Evolutionary conservation across 2,113 vertebrate species (phyloP).

Genomic region (Ancistrus triradiatus): DNA sequence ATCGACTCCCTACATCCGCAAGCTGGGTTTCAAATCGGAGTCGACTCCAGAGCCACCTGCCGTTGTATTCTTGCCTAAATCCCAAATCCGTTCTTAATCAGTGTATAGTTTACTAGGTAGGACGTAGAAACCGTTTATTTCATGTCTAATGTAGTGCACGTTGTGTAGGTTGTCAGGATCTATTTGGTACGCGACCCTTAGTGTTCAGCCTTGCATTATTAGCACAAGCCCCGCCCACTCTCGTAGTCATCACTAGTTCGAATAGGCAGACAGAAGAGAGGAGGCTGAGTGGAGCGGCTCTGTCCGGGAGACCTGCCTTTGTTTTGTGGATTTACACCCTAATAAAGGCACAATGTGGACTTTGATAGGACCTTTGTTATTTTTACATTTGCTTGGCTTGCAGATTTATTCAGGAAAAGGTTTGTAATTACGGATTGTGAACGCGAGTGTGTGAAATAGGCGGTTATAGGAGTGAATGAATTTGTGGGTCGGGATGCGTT

Average conservation of each 20-base stretch:
- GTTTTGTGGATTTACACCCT: slow-evolving; percentile 61
- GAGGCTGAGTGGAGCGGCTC: slow-evolving; percentile 43
- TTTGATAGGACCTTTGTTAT: slow-evolving; percentile 61
- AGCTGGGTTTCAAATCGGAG: not conserved
- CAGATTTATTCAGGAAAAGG: slow-evolving; percentile 58
- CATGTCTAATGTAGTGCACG: not conserved
- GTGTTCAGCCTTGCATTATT: not conserved
- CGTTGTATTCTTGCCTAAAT: not conserved
- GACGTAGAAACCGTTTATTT: too few relatives aligned
- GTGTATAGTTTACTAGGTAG: not conserved
- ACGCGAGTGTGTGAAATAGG: not conserved
- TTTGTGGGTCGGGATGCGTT: not conserved
- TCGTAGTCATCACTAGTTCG: slow-evolving; percentile 48
- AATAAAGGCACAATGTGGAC: slow-evolving; percentile 65
- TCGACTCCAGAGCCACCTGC: not conserved
- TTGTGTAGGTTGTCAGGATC: not conserved
- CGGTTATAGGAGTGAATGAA: not conserved
- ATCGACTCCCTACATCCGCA: too few relatives aligned
- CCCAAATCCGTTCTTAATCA: not conserved
- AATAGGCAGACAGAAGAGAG: slow-evolving; percentile 48
- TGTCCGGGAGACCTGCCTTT: slow-evolving; percentile 59
- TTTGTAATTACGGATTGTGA: slow-evolving; percentile 32
- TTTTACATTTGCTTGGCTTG: slow-evolving; percentile 58
- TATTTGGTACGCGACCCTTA: not conserved
- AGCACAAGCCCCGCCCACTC: not conserved